These are phyloP conservation scores for Aphodius sticticus DNA, from an alignment of 2,888 invertebrate genomes.

Conservation along the genomic window DNA sequence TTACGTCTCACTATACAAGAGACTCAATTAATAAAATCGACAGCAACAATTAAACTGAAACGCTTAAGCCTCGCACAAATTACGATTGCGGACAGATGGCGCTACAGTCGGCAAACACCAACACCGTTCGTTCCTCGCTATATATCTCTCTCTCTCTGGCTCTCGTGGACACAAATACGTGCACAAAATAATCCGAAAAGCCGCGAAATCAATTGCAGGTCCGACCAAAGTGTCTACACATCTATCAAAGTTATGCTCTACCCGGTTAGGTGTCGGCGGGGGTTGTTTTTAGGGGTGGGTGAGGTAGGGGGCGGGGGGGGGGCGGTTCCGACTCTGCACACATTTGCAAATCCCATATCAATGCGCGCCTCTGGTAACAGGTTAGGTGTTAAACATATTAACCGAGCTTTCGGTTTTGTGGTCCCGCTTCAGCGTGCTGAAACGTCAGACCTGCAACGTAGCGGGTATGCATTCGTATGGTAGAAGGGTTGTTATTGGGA, in stretches of 20 bases:
- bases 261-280: constrained; percentile 5
- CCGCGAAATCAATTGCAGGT: constrained; percentile 40
- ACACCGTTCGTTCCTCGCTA: neutral
- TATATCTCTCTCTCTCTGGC: no score
- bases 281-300: constrained; percentile 21
- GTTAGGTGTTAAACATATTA: constrained; percentile 61
- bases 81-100: neutral
- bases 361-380: constrained; percentile 49
- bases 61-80: neutral
- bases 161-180: no score
- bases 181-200: constrained; percentile 28
- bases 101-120: neutral
- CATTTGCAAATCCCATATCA: constrained; percentile 46
- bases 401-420: constrained; percentile 56
- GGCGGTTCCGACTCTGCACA: constrained; percentile 8
- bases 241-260: constrained; percentile 29
- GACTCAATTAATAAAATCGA: no score
- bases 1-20: no score
- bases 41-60: no score
- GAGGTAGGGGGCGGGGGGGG: constrained; percentile 12
- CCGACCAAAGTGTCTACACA: constrained; percentile 39
- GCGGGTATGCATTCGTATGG: constrained; percentile 32
- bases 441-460: constrained; percentile 44
- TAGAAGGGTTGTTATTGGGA: constrained; percentile 12
- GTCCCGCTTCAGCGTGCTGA: constrained; percentile 52